Conservation (phyloP, 2,797 vertebrate genomes). For the Intellagama lesueurii region DNA sequence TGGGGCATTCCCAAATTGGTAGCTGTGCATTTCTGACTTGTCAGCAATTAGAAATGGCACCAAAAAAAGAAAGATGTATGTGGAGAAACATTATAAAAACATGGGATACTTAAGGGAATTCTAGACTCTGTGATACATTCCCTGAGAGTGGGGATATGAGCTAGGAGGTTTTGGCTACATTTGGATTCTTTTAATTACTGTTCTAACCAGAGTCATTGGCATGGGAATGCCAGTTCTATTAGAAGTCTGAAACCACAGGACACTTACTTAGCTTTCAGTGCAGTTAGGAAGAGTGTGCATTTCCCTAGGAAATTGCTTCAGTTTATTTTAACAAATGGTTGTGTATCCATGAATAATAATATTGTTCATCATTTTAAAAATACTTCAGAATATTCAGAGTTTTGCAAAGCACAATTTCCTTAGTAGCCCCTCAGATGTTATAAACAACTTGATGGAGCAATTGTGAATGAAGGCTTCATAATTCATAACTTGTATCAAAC, state of each 20-base stretch:
- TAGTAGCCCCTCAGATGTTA: not conserved
- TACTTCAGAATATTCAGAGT: not conserved
- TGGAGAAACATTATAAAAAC: not conserved
- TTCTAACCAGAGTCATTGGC: not conserved
- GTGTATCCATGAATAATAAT: not conserved
- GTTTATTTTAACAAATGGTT: not conserved
- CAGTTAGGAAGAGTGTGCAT: not conserved
- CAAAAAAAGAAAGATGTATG: slow-evolving; percentile 19
- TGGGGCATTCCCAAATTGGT: slow-evolving; percentile 1
- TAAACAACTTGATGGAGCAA: not conserved
- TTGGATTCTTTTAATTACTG: slow-evolving; percentile 7
- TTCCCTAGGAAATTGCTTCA: not conserved
- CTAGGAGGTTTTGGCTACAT: not conserved
- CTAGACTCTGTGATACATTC: not conserved
- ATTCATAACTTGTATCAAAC: not conserved
- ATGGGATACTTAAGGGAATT: slow-evolving; percentile 6
- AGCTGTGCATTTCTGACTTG: slow-evolving; percentile 28
- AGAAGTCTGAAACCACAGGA: not conserved
- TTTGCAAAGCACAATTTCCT: not conserved
- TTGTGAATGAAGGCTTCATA: not conserved
- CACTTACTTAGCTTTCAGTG: not conserved
- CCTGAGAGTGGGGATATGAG: not conserved
- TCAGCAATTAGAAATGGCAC: slow-evolving; percentile 15
- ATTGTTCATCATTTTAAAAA: slow-evolving; percentile 8
- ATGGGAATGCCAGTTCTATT: slow-evolving; percentile 1